Conservation (phyloP, 2,113 vertebrate genomes). For the Sigmodon hispidus region DNA sequence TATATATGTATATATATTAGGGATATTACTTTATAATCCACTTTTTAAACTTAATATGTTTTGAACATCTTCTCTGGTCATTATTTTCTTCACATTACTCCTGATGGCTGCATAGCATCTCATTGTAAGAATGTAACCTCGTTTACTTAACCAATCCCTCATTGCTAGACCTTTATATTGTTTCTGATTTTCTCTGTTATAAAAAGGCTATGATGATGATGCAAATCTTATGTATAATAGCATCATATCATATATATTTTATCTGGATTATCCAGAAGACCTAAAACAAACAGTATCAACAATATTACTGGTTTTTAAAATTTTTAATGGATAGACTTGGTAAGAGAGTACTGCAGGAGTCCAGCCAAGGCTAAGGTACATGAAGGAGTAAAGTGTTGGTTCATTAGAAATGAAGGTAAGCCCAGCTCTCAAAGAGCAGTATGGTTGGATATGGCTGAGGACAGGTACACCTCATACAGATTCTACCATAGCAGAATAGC, state of each 20-base stretch:
- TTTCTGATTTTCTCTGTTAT: slow-evolving; percentile 60
- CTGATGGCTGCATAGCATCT: neutral
- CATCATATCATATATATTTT: slow-evolving; percentile 38
- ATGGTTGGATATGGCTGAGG: neutral
- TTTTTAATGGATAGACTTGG: slow-evolving; percentile 37
- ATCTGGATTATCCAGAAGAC: slow-evolving; percentile 48
- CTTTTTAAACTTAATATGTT: slow-evolving; percentile 29
- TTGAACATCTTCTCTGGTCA: slow-evolving; percentile 10
- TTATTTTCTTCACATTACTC: neutral
- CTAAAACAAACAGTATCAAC: slow-evolving; percentile 4
- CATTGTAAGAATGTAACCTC: neutral
- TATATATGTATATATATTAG: neutral
- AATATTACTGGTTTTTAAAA: slow-evolving; percentile 9
- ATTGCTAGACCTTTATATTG: slow-evolving; percentile 39
- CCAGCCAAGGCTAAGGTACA: neutral
- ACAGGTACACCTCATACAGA: neutral
- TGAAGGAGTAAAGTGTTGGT: neutral
- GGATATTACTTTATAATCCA: neutral
- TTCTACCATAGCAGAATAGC: neutral
- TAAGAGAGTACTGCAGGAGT: neutral
- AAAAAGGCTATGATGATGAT: slow-evolving; percentile 39
- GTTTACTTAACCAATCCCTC: slow-evolving; percentile 48
- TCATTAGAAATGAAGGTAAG: slow-evolving; percentile 30
- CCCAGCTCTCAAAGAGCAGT: neutral
- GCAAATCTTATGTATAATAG: slow-evolving; percentile 56